Base-by-base conservation (phyloP, 2,113 vertebrate species). In the Nothocercus nigrocapillus region DNA sequence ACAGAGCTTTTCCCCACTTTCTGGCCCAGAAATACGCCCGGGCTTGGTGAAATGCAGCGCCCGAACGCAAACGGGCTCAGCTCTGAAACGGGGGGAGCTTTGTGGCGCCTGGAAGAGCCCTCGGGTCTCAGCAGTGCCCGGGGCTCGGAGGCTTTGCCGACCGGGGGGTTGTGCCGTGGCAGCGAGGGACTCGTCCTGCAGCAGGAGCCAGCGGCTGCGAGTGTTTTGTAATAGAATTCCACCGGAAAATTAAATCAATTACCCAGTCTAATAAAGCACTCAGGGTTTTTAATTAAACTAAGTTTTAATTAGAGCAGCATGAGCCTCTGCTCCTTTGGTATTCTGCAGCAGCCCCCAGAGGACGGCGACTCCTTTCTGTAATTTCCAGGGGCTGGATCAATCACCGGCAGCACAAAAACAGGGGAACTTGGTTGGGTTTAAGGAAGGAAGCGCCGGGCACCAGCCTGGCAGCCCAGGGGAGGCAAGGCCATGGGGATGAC, bases 161-260 rank as follows among this genome's bases (percentile, higher is more conserved):
- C 53, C 18, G 1, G 17, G 36, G 69, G 5, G 7, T 85, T 4
- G 24, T 34, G 49, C 69, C 44, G 32, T 62, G 9, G 15, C 3
- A 2, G 38, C 15, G 49, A 62, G 59, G 21, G 75, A 19, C 25
- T 0, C 5, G 32, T 53, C 77, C 78, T 47, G 58, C 14, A 82
- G 79, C 51, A 8, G 75, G 92, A 93, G 67, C 73, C 59, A 63
- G 53, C 5, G 0, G 38, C 45, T 36, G 51, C 27, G 88, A 88
- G 75, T 83, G 83, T 86, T 95, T 95, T 88, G 87, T 93, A 74
- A 96, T 97, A 63, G 95, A 94, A 97, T 97, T 92, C 95, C 80
- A 73, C 93, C 95, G 98, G 97, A 98, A 98, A 98, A 99, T 99
- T 96, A 98, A 99, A 99, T 99, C 99, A 99, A 99, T 99, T 99